These are phyloP conservation scores for Aproaerema taeniolella DNA, from an alignment of 2,888 invertebrate species.

Conservation along the genomic window DNA sequence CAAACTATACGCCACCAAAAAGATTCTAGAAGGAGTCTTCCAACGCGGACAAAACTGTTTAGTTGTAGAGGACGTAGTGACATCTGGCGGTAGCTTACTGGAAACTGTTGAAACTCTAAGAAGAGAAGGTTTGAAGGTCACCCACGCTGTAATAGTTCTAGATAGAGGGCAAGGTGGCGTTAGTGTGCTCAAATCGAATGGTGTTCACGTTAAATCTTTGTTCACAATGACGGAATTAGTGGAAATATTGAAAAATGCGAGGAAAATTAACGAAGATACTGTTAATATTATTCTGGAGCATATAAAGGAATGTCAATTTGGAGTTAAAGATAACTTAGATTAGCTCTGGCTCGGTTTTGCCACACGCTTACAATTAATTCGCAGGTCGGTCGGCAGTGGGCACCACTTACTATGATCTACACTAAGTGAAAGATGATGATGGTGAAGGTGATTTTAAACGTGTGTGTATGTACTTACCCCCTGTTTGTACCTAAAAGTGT, in stretches of 20 bases:
- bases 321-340: slow-evolving; percentile 44
- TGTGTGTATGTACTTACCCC: neutral
- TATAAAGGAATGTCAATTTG: slow-evolving; percentile 58
- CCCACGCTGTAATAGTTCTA: slow-evolving; percentile 91
- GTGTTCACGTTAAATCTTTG: slow-evolving; percentile 83
- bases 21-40: slow-evolving; percentile 93
- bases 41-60: slow-evolving; percentile 82
- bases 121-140: slow-evolving; percentile 80
- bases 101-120: slow-evolving; percentile 89
- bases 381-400: no score
- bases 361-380: no score
- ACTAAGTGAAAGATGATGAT: no score
- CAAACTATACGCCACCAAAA: slow-evolving; percentile 96
- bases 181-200: slow-evolving; percentile 82
- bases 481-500: neutral
- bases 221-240: slow-evolving; percentile 82
- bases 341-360: no score
- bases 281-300: slow-evolving; percentile 55
- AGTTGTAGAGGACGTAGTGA: slow-evolving; percentile 96
- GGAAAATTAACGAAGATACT: slow-evolving; percentile 76
- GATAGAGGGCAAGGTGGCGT: slow-evolving; percentile 95
- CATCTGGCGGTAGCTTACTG: slow-evolving; percentile 93
- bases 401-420: no score
- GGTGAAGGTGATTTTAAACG: no score
- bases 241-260: slow-evolving; percentile 78